phyloP scores from a whole-genome alignment of 2,888 invertebrate species.

The Gastracanthus pulcherrimus region DNA sequence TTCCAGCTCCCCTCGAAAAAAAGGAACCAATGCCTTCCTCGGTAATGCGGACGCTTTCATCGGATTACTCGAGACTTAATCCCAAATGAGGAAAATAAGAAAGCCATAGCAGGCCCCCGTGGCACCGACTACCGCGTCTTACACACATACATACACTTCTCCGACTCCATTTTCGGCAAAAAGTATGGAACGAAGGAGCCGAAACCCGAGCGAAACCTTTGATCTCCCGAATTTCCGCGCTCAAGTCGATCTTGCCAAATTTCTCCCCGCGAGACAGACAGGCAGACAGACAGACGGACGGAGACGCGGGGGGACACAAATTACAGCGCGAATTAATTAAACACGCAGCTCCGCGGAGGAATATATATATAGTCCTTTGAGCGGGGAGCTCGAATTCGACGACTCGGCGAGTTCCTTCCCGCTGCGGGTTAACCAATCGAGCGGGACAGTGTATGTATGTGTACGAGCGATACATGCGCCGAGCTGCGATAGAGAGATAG shows the following conservation, averaged over 20 bases:
- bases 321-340: constrained; percentile 38
- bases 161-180: no score
- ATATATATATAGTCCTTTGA: no score
- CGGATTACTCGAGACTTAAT: constrained; percentile 27
- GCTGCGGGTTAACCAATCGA: neutral
- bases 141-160: neutral
- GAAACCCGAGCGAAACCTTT: constrained; percentile 13
- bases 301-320: neutral
- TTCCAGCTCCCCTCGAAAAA: neutral
- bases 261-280: neutral
- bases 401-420: no score
- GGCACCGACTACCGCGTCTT: neutral
- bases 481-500: neutral
- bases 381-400: neutral
- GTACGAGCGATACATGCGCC: neutral
- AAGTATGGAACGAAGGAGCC: neutral
- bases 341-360: neutral
- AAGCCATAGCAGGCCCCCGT: no score
- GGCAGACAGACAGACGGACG: no score
- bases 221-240: neutral
- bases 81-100: constrained; percentile 29
- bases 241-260: no score
- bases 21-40: neutral
- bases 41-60: constrained; percentile 21
- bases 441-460: neutral